Conservation (phyloP, 1,140 invertebrate genomes). For the Plectrocnemia conspersa region DNA sequence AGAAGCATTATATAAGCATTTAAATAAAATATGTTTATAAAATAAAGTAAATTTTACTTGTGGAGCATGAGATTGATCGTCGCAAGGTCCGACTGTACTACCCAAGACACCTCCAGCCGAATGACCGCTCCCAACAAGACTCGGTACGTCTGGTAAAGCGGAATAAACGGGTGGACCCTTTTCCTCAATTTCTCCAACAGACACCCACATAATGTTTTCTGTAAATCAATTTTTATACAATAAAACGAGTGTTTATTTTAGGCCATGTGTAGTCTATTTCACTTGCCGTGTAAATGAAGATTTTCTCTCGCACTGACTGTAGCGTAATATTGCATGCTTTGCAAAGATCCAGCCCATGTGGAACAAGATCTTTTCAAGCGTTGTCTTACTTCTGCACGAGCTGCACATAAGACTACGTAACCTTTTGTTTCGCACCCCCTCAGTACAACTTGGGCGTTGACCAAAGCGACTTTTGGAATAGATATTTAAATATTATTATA, state of each 20-base stretch:
- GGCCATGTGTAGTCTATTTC: not conserved
- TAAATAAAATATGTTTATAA: not conserved
- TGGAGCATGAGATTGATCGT: constrained; percentile 40
- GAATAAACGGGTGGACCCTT: constrained; percentile 72
- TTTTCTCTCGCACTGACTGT: constrained; percentile 84
- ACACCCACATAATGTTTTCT: constrained; percentile 95
- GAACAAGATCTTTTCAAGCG: constrained; percentile 89
- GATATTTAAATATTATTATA: not conserved
- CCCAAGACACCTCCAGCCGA: constrained; percentile 94
- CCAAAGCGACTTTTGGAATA: constrained; percentile 69
- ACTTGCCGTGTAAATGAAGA: constrained; percentile 57
- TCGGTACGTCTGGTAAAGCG: constrained; percentile 76
- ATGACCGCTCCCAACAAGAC: constrained; percentile 89
- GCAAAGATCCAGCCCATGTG: constrained; percentile 90
- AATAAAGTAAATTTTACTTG: constrained; percentile 40
- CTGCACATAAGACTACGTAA: constrained; percentile 94
- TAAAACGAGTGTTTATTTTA: not conserved
- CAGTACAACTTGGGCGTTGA: constrained; percentile 93
- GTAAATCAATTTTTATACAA: constrained; percentile 32
- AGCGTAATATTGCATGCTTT: constrained; percentile 99
- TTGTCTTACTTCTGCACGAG: constrained; percentile 91
- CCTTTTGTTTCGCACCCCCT: constrained; percentile 95
- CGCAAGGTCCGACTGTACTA: constrained; percentile 77
- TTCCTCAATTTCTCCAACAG: constrained; percentile 84
- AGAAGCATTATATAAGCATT: not conserved